Evolutionary conservation across 2,113 vertebrate species (phyloP).

Genomic region (Bubo scandiacus): DNA sequence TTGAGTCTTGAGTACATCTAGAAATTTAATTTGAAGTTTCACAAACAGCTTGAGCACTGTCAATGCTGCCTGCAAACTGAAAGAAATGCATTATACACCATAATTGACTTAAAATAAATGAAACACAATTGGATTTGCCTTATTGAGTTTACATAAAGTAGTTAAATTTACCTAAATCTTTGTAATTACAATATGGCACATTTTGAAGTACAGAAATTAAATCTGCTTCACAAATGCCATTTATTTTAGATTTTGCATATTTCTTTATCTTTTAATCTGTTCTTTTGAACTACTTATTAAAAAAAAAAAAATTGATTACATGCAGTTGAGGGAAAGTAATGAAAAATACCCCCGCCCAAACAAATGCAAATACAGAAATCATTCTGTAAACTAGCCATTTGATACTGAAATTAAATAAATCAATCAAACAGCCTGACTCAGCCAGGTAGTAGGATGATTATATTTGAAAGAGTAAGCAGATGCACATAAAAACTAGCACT

Average conservation of each 20-base stretch:
- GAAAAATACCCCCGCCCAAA: background rate
- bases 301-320: background rate
- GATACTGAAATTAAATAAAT: slow-evolving; percentile 2
- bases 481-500: background rate
- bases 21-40: slow-evolving; percentile 21
- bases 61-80: background rate
- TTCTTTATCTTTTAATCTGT: background rate
- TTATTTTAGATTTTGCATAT: slow-evolving; percentile 10
- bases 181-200: slow-evolving; percentile 33
- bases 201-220: slow-evolving; percentile 42
- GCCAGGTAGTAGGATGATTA: background rate
- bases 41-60: background rate
- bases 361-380: background rate
- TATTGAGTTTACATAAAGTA: slow-evolving; percentile 41
- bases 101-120: slow-evolving; percentile 56
- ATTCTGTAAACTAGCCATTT: background rate
- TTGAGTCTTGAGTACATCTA: background rate
- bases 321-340: background rate
- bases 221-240: background rate
- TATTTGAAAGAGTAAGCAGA: background rate
- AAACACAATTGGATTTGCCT: slow-evolving; percentile 42
- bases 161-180: slow-evolving; percentile 44
- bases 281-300: background rate
- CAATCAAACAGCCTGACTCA: background rate
- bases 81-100: background rate